Evolutionary conservation across 2,888 invertebrate species (phyloP).

Genomic region (Pardosa pseudoannulata): DNA sequence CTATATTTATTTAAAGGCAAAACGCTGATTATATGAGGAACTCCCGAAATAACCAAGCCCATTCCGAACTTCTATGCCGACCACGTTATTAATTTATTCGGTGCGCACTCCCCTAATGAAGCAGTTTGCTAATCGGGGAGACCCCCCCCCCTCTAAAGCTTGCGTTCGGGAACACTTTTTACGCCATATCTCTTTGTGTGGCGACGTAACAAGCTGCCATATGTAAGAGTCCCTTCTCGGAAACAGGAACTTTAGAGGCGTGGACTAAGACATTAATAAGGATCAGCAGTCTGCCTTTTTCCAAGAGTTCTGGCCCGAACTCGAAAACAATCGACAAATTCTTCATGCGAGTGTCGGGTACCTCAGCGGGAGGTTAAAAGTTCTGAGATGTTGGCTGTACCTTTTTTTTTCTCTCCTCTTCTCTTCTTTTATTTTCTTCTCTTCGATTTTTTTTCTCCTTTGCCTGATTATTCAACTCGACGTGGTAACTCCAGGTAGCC

Average conservation of each 20-base stretch:
- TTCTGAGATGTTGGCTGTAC: not conserved
- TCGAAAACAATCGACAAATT: constrained; percentile 36
- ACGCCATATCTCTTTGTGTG: not conserved
- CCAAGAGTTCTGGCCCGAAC: too few species aligned
- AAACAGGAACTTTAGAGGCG: constrained; percentile 6
- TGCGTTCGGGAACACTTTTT: not conserved
- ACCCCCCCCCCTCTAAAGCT: not conserved
- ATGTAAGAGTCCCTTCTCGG: not conserved
- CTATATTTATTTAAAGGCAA: too few species aligned
- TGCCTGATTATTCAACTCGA: not conserved
- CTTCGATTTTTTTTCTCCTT: not conserved
- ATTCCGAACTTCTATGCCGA: too few species aligned
- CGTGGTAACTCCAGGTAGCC: constrained; percentile 13
- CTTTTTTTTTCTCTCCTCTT: not conserved
- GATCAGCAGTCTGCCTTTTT: not conserved
- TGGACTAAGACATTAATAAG: constrained; percentile 24
- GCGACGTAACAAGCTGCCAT: not conserved
- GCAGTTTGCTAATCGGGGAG: not conserved
- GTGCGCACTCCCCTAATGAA: not conserved
- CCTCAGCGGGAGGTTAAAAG: constrained; percentile 24
- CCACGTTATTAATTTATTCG: not conserved
- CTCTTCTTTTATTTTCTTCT: not conserved
- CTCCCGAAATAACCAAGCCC: too few species aligned
- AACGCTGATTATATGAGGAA: too few species aligned
- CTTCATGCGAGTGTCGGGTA: constrained; percentile 30